Base-by-base conservation (phyloP, 2,113 vertebrate genomes). In the Ctenomys sociabilis region DNA sequence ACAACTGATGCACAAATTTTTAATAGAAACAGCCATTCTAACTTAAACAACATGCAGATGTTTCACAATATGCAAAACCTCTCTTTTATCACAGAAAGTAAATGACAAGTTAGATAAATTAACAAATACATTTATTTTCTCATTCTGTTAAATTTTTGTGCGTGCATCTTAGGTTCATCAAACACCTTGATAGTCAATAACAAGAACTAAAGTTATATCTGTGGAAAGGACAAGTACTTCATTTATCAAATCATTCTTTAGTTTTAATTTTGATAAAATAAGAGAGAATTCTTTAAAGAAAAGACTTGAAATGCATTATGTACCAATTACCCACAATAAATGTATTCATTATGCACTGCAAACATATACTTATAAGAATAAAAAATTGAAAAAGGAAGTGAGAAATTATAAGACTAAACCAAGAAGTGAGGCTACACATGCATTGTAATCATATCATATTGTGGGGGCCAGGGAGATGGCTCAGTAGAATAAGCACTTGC, bases 21-120 rank as follows among this genome's bases (percentile, higher is more conserved):
- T 54, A 91, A 91, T 4, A 49, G 68, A 87, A 75, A 81, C 8
- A 87, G 32, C 7, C 7, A 40, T 37, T 57, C 16, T 28, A 19
- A 93, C 14, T n/a, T n/a, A 87, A 92, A 84, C 6, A 77, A 95
- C 88, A 86, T 11, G 14, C 11, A 63, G 80, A 70, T 52, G 35
- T 43, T 59, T 12, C 28, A 77, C n/a, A 86, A 85, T 86, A 64
- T 32, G 5, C 32, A 52, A 81, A 87, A 89, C 21, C 40, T 70
- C 9, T 21, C 68, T 86, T 86, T 57, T 89, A 80, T 91, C 14
- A 85, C 9, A 91, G 37, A 91, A 81, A 94, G 37, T 61, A 78
- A 84, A 92, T 43, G 26, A 28, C 14, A 86, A 6, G 32, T 84
- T 43, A 72, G 59, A 9, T 40, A 40, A 86, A 16, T 73, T 77